These are phyloP conservation scores for Morinoia aosen DNA, from an alignment of 2,888 invertebrate species.

Conservation along the genomic window DNA sequence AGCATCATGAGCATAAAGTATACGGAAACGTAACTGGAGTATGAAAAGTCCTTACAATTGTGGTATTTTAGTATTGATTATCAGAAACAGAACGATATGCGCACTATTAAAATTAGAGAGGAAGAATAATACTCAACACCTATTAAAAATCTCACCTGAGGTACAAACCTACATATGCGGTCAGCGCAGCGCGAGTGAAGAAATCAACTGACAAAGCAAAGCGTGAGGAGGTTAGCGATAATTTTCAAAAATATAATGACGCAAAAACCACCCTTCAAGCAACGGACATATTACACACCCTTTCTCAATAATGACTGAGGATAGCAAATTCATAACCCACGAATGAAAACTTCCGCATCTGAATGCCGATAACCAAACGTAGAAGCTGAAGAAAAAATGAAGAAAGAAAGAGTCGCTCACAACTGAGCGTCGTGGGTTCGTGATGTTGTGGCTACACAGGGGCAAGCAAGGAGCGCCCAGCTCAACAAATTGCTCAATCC, in stretches of 20 bases:
- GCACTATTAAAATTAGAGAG: too few relatives aligned
- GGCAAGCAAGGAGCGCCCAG: background rate
- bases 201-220: background rate
- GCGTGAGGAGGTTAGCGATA: background rate
- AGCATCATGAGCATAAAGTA: background rate
- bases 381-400: background rate
- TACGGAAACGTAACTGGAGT: too few relatives aligned
- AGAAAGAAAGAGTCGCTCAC: background rate
- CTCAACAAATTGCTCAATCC: constrained; percentile 10
- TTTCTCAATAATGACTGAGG: background rate
- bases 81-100: too few relatives aligned
- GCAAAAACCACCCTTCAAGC: background rate
- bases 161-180: background rate
- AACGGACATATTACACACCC: background rate
- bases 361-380: background rate
- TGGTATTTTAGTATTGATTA: too few relatives aligned
- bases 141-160: background rate
- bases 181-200: background rate
- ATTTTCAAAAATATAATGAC: too few relatives aligned
- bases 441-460: background rate
- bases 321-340: background rate
- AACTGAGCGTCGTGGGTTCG: background rate
- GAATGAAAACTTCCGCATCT: background rate
- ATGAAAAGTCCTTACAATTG: too few relatives aligned
- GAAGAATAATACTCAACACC: too few relatives aligned